Evolutionary conservation across 2,888 invertebrate genomes (phyloP), one percentile per base, ranked within the genome.

Genomic region (Diaphora mendica): DNA sequence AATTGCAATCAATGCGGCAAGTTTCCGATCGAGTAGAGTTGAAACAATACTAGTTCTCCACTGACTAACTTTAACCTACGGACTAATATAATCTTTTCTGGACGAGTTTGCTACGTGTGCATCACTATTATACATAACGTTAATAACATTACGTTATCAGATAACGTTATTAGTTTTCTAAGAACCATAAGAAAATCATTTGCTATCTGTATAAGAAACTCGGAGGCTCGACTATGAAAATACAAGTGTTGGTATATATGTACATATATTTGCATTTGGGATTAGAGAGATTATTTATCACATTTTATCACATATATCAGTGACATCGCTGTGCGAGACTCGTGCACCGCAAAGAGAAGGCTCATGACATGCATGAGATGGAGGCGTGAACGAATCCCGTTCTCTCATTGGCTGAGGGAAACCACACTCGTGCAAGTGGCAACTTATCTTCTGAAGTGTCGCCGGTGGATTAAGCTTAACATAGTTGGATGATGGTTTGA

Each of bases 291-390:
- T 91, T 83, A 86, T 79, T 80, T 88, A 81, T 84, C 76, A 84
- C 83, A 87, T 76, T 74, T 82, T 84, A 81, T 85, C 82, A 86
- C 83, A 80, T 76, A 33, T 70, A 68, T 73, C 70, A 86, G 76
- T 88, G 89, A 88, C 88, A 87, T 76, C 85, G 79, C 83, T 86
- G 87, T 86, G 88, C 79, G 80, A 70, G 79, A 48, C 78, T 76
- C 90, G 86, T 90, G 91, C 76, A 75, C 84, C 85, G 90, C 86
- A 78, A 85, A 84, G 84, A 68, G 26, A 77, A 77, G 70, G 73
- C 76, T 90, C 94, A 92, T 93, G 94, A 90, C 82, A 88, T 79
- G 81, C 94, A 94, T 93, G 94, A 90, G 82, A 67, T 78, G 92
- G 88, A 92, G 94, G 94, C 94, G 92, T 94, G 94, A 88, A 88